Conservation (phyloP, 1,140 invertebrate genomes). For the Temnothorax longispinosus region DNA sequence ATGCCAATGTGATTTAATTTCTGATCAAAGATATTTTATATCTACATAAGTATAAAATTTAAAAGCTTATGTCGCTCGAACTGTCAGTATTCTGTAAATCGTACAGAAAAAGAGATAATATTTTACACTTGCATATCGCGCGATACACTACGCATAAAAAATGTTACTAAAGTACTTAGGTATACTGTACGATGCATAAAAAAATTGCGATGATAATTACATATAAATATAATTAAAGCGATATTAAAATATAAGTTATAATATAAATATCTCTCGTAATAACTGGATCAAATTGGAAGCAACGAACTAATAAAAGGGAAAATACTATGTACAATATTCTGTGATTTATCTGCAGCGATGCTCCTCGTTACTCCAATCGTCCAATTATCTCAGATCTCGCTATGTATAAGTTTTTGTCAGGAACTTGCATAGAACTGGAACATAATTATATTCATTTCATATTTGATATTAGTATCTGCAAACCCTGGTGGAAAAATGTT, state of each 20-base stretch:
- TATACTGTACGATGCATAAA: neutral
- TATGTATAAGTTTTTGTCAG: neutral
- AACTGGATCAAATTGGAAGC: neutral
- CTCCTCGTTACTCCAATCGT: neutral
- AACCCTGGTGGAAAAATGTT: neutral
- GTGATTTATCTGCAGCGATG: neutral
- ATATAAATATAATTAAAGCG: slow-evolving; percentile 39
- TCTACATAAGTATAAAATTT: slow-evolving; percentile 27
- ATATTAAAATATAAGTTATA: slow-evolving; percentile 37
- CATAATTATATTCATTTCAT: neutral
- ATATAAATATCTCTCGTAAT: neutral
- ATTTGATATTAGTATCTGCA: neutral
- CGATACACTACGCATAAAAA: neutral
- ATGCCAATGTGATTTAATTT: neutral
- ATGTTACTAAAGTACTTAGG: neutral
- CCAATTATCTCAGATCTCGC: neutral
- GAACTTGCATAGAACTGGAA: neutral
- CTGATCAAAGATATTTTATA: neutral
- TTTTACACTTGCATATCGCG: neutral
- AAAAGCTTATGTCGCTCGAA: neutral
- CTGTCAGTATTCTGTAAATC: neutral
- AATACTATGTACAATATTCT: slow-evolving; percentile 10
- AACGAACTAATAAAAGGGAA: neutral
- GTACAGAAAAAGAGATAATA: neutral
- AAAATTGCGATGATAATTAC: slow-evolving; percentile 36